These are phyloP conservation scores for Orthosia gracilis DNA, from an alignment of 2,888 invertebrate genomes.

Conservation along the genomic window DNA sequence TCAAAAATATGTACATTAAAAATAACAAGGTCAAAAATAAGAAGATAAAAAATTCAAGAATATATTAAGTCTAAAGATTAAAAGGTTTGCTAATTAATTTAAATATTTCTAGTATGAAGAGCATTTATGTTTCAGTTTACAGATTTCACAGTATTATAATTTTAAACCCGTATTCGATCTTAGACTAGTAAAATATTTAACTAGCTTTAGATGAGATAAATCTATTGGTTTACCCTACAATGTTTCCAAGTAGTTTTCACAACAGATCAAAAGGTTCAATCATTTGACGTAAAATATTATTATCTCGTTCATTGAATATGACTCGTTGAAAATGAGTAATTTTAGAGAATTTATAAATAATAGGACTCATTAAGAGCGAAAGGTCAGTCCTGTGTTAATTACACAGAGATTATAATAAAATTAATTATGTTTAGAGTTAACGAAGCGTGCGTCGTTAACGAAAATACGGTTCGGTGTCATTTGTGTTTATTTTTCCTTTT, in stretches of 20 bases:
- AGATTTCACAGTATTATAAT: background rate
- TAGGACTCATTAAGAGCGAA: constrained; percentile 11
- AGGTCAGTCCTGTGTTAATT: constrained; percentile 1
- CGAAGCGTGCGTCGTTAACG: constrained; percentile 33
- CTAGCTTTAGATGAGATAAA: background rate
- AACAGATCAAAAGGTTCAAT: background rate
- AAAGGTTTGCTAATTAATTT: background rate
- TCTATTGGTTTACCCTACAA: background rate
- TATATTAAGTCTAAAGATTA: too few species aligned
- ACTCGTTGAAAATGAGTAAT: constrained; percentile 13
- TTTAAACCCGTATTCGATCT: background rate
- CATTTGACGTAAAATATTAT: constrained; percentile 12
- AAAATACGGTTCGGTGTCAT: constrained; percentile 7
- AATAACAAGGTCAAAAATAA: too few species aligned
- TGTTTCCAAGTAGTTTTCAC: constrained; percentile 6
- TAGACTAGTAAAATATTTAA: constrained; percentile 18
- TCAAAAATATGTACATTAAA: too few species aligned
- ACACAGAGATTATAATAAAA: constrained; percentile 8
- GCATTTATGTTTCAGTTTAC: background rate
- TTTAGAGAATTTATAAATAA: background rate
- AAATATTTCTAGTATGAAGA: background rate
- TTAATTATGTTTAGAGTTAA: constrained; percentile 30
- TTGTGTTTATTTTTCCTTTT: background rate
- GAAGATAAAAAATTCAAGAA: too few species aligned
- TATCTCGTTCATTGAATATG: constrained; percentile 4